Base-by-base conservation (phyloP, 2,888 invertebrate genomes). In the Ectropis crepuscularia region DNA sequence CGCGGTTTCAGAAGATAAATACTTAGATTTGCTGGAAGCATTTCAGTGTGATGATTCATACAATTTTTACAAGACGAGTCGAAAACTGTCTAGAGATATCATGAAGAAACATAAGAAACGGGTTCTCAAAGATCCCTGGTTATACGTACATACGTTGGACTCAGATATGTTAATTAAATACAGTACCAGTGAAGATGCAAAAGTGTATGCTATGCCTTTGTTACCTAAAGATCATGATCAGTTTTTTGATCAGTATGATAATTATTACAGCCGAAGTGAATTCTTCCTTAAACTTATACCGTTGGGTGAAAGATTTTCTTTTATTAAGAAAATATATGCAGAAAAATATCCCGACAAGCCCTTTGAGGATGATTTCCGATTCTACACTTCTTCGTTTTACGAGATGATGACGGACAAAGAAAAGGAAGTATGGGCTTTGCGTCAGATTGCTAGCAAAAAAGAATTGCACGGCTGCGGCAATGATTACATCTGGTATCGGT, bases 11-110 rank as follows among this genome's bases (percentile, higher is more conserved):
- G 68, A 71, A 67, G 66, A 61, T 5, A 70, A 76, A 51, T 88
- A 83, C 69, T 77, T 88, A 54, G 72, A 84, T 69, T 59, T 87
- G 45, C 62, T 86, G n/a, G 87, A 87, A 73, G 78, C 72, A 42
- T 71, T 75, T 58, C 49, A 53, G 10, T 5, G 9, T 6, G 41
- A 2, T n/a, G 41, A 38, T 5, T 5, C 7, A 5, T 45, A 8
- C 9, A 6, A 12, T 7, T 54, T 10, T 37, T 12, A 28, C 10
- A 6, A 6, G 1, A 43, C 53, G 0, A 53, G 36, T 11, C 69
- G 82, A 39, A 74, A 79, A 58, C 67, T 81, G 59, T 85, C 69
- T 46, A 74, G 66, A 77, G 75, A 69, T 73, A 81, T 78, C 69
- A 79, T 76, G 71, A 80, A 71, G 37, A 85, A 84, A 57, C 80